These are phyloP conservation scores for Psittacula derbiana DNA, from an alignment of 2,797 vertebrate species.

Conservation along the genomic window DNA sequence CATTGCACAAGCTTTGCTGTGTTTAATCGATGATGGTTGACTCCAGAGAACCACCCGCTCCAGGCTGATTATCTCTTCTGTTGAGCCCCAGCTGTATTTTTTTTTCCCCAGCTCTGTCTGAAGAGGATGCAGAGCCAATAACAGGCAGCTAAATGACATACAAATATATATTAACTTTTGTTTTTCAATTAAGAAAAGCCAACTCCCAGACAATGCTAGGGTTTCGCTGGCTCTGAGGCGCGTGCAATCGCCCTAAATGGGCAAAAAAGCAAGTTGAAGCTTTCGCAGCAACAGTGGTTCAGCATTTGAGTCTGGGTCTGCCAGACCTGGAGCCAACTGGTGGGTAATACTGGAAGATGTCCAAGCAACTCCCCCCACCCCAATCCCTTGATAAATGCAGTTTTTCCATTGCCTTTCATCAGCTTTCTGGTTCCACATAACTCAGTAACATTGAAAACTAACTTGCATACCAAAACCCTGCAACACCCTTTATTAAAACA, in stretches of 20 bases:
- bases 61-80: slow-evolving; percentile 1
- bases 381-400: neutral
- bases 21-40: neutral
- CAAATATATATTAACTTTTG: slow-evolving; percentile 6
- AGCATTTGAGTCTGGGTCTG: neutral
- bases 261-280: neutral
- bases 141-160: slow-evolving; percentile 7
- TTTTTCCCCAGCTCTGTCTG: neutral
- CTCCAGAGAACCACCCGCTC: neutral
- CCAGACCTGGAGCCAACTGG: neutral
- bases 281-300: neutral
- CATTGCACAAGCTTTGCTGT: neutral
- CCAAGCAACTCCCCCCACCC: neutral
- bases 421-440: neutral
- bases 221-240: neutral
- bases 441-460: neutral
- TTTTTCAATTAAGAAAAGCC: slow-evolving; percentile 53
- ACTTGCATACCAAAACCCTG: neutral
- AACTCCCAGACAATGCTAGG: slow-evolving; percentile 8
- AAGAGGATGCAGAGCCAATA: neutral
- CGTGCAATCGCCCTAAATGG: neutral
- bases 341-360: neutral
- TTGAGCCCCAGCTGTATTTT: neutral
- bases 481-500: neutral
- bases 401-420: neutral